Percentiles rank a stretch among this genome's conserved stretches.
These are phyloP conservation scores for Dendronephthya gigantea DNA, from an alignment of 64 coral and sea anemone genomes.

Conservation along the genomic window DNA sequence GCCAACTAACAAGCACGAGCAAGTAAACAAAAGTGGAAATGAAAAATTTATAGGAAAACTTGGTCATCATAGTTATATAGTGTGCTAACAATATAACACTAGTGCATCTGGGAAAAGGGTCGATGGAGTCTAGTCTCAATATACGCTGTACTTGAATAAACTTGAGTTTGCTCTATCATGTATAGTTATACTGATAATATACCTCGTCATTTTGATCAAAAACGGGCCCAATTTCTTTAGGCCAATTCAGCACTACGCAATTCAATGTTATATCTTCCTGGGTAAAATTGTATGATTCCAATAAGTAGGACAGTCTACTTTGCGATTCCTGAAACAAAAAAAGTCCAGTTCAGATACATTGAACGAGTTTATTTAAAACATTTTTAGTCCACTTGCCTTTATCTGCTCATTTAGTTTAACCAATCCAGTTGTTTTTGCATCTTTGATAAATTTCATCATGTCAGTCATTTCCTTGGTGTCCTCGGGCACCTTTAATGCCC, in stretches of 20 bases:
- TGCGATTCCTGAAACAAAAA: constrained; percentile 64
- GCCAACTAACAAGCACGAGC: too few species aligned
- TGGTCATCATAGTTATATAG: too few species aligned
- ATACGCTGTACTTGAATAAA: not conserved
- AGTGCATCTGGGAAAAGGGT: too few species aligned
- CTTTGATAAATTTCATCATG: constrained; percentile 81
- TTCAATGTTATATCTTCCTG: constrained; percentile 76
- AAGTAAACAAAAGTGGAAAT: too few species aligned
- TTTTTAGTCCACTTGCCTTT: constrained; percentile 35
- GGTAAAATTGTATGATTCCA: constrained; percentile 83
- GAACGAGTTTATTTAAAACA: not conserved
- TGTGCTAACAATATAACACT: too few species aligned
- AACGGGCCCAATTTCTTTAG: constrained; percentile 80
- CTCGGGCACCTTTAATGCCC: constrained; percentile 70
- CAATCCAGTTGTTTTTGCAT: constrained; percentile 64
- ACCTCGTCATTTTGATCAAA: constrained; percentile 98
- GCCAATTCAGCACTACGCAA: constrained; percentile 86
- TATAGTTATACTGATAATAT: not conserved
- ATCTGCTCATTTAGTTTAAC: constrained; percentile 81
- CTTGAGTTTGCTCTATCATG: not conserved
- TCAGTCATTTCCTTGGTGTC: constrained; percentile 98
- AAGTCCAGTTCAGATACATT: not conserved
- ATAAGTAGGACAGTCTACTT: constrained; percentile 65
- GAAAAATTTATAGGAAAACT: too few species aligned
- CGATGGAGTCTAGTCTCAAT: not conserved